A percentile compares a stretch with the other conserved stretches of the same genome.
Evolutionary conservation across 2,797 vertebrate genomes (phyloP).

Genomic region (Onychomys arenicola): DNA sequence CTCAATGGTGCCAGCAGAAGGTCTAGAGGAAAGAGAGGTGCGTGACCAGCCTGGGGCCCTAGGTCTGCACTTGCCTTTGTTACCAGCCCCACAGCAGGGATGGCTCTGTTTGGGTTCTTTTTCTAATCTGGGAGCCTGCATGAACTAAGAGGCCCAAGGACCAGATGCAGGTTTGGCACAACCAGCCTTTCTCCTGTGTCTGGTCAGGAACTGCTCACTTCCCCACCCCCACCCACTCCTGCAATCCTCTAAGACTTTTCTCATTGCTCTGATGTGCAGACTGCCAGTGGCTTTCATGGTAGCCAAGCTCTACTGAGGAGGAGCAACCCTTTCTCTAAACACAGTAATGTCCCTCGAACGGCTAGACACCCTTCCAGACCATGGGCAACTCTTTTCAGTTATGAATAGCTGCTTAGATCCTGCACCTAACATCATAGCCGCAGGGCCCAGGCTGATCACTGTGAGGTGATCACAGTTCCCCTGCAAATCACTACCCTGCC

Average conservation of each 20-base stretch:
- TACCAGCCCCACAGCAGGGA: neutral
- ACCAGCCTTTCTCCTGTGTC: neutral
- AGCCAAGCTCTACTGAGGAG: neutral
- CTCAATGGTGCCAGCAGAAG: neutral
- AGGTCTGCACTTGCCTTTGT: neutral
- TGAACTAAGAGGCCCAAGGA: neutral
- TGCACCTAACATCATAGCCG: neutral
- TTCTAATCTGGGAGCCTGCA: neutral
- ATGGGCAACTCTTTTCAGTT: neutral
- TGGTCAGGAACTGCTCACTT: neutral
- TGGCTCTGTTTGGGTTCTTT: neutral
- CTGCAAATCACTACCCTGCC: constrained; percentile 28
- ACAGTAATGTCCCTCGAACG: neutral
- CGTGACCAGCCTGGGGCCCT: neutral
- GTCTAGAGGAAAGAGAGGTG: neutral
- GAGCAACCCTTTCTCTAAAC: constrained; percentile 16
- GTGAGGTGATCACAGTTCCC: neutral
- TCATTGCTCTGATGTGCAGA: neutral
- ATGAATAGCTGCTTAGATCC: neutral
- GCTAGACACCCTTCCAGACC: neutral
- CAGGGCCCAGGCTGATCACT: neutral
- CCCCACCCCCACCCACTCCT: neutral
- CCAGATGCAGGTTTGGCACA: neutral
- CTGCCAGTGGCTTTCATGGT: neutral
- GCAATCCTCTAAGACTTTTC: constrained; percentile 11